Evolutionary conservation across 2,888 invertebrate species (phyloP).

Genomic region (Ethmia dodecea): DNA sequence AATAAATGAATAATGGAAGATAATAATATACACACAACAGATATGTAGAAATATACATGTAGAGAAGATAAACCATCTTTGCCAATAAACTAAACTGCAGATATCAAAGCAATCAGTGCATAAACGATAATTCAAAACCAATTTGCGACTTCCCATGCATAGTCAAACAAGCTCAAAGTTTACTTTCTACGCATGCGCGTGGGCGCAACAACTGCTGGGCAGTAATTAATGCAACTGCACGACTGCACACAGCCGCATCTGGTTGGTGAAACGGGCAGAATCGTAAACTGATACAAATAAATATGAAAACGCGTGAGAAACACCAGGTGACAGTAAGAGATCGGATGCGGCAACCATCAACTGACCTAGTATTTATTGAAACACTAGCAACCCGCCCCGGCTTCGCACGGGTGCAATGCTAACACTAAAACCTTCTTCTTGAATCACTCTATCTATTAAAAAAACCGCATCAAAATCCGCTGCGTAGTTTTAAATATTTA

Average conservation of each 20-base stretch:
- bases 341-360: conserved; percentile 3
- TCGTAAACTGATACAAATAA: conserved; percentile 36
- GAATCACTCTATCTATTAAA: too few species aligned
- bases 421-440: too few species aligned
- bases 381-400: too few species aligned
- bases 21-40: too few species aligned
- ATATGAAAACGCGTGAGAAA: conserved; percentile 31
- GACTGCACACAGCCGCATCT: conserved; percentile 27
- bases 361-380: too few species aligned
- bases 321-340: background rate
- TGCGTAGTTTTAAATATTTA: too few species aligned
- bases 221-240: conserved; percentile 56
- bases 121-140: conserved; percentile 29
- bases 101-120: background rate
- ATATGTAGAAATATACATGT: too few species aligned
- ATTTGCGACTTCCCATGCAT: conserved; percentile 32
- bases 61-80: too few species aligned
- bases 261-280: conserved; percentile 28
- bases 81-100: too few species aligned
- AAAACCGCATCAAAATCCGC: too few species aligned
- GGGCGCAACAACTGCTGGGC: conserved; percentile 43
- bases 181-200: conserved; percentile 50
- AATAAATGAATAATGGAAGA: too few species aligned
- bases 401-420: too few species aligned
- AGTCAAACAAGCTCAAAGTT: conserved; percentile 22